Evolutionary conservation across 2,113 vertebrate species (phyloP).

Genomic region (Siphamia tubifer): DNA sequence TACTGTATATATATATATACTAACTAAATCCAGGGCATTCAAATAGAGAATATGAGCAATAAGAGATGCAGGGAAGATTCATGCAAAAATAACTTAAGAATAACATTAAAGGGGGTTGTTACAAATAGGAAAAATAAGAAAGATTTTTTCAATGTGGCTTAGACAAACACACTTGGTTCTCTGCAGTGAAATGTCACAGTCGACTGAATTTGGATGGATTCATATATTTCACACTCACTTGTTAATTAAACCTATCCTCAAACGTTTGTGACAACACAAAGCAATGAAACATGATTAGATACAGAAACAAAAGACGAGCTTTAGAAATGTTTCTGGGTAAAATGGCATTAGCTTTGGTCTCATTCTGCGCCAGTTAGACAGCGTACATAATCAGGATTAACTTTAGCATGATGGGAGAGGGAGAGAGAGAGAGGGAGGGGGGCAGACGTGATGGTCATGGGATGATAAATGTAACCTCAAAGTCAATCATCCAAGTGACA

Average conservation of each 20-base stretch:
- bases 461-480: conserved; percentile 12
- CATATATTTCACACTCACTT: conserved; percentile 40
- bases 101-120: not conserved
- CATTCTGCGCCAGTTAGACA: conserved; percentile 63
- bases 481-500: conserved; percentile 14
- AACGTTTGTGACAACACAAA: conserved; percentile 49
- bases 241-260: conserved; percentile 62
- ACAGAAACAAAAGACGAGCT: conserved; percentile 62
- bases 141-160: not conserved
- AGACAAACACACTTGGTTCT: not conserved
- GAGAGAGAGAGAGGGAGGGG: not conserved
- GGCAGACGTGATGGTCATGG: not conserved
- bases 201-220: conserved; percentile 24
- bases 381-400: conserved; percentile 77
- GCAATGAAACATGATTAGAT: conserved; percentile 58
- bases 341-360: conserved; percentile 61
- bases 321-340: conserved; percentile 65
- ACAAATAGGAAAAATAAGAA: not conserved
- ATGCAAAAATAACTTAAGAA: not conserved
- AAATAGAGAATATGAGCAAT: not conserved
- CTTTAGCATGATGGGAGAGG: conserved; percentile 48
- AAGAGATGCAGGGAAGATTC: not conserved
- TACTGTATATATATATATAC: too few relatives aligned
- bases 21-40: not conserved
- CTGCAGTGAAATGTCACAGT: conserved; percentile 11